Conservation (phyloP, 2,797 vertebrate genomes). For the Odontamblyopus rebecca region DNA sequence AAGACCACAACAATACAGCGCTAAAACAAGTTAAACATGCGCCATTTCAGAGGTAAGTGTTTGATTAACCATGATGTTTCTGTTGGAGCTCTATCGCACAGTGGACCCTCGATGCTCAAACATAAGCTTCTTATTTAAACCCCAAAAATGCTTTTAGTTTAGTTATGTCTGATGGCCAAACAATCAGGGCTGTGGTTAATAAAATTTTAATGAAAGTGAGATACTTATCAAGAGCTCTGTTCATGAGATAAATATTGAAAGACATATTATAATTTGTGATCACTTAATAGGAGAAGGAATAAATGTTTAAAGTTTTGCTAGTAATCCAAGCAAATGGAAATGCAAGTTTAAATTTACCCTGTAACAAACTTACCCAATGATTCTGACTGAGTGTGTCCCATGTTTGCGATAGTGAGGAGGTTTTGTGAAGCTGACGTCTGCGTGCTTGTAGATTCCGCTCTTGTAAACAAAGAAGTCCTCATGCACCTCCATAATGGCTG, state of each 20-base stretch:
- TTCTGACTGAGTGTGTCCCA: constrained; percentile 92
- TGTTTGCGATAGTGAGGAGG: constrained; percentile 83
- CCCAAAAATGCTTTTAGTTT: no score
- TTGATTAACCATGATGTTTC: background rate
- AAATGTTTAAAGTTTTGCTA: no score
- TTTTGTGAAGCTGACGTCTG: constrained; percentile 81
- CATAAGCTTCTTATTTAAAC: background rate
- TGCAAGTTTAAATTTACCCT: background rate
- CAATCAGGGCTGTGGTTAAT: no score
- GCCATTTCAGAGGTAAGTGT: no score
- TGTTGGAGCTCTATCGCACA: background rate
- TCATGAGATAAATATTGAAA: no score
- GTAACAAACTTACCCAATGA: constrained; percentile 84
- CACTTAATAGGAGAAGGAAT: no score
- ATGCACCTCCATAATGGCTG: constrained; percentile 96
- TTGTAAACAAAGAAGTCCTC: constrained; percentile 97
- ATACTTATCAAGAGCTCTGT: no score
- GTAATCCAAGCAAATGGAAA: no score
- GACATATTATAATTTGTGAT: no score
- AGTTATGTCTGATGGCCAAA: no score
- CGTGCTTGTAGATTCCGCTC: constrained; percentile 91
- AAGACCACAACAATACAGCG: background rate
- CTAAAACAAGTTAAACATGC: background rate
- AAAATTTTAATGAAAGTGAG: no score
- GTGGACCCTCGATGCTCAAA: background rate